Evolutionary conservation across 2,888 invertebrate species (phyloP), one percentile per base, ranked within the genome.

Genomic region (Dendrolimus houi): DNA sequence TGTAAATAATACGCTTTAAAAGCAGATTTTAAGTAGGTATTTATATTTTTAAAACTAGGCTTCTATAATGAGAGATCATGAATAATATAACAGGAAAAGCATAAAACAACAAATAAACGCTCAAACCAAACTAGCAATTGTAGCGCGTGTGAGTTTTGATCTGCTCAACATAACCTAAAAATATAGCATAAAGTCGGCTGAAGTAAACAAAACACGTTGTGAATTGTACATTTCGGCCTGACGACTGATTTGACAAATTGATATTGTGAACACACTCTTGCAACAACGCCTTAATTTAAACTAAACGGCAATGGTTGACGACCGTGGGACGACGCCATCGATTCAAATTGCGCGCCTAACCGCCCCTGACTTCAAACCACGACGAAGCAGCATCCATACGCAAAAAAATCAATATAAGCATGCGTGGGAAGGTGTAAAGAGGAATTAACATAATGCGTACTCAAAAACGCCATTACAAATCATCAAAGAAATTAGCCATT

Each of bases 281-380:
- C 47, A 12, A 47, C 47, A 47, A 53, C 42, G 40, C 7, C 14
- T 47, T 47, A 47, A 29, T 29, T 29, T 9, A 47, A 12, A 47
- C 29, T 29, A 47, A 47, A 47, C 12, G 47, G 47, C 47, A 10
- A 10, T 47, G 47, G 12, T 12, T 29, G 29, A 29, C 29, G 29
- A 29, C 29, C 29, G 9, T 47, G 47, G 7, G 9, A 47, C 76
- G 87, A 87, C 86, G 88, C 85, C 79, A 79, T 72, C 70, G 10
- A 75, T 86, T 87, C 64, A 73, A 86, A 85, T 79, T 77, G 65
- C 85, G 83, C 88, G 87, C 87, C 80, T 52, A 61, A 66, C 56
- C 55, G 59, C 60, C 59, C 62, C 59, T 56, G 61, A 65, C 63
- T 65, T 61, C 56, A 62, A 62, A 72, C 54, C 65, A 65, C 65